A percentile compares a stretch with the other conserved stretches of the same genome.
phyloP scores from a whole-genome alignment of 2,113 vertebrate genomes.

The Synchiropus splendidus region DNA sequence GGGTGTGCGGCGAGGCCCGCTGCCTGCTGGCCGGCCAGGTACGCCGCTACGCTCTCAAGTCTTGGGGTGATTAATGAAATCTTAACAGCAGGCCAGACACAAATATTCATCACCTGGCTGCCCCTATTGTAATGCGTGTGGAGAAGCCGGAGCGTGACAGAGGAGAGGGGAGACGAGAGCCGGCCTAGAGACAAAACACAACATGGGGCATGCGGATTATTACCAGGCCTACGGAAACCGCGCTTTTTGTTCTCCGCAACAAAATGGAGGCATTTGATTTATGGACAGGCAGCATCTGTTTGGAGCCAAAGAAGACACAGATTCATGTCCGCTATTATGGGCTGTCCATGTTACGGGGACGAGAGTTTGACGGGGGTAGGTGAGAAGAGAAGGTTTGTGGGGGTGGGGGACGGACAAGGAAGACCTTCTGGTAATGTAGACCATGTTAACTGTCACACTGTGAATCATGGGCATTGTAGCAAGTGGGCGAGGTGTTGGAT shows the following conservation, averaged over 20 bases:
- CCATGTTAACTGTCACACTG: conserved; percentile 37
- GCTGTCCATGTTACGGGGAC: conserved; percentile 59
- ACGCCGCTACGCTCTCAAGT: conserved; percentile 52
- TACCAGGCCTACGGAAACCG: conserved; percentile 57
- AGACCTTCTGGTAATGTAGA: conserved; percentile 54
- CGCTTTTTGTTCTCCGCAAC: conserved; percentile 62
- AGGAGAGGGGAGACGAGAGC: conserved; percentile 59
- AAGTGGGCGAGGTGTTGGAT: conserved; percentile 50
- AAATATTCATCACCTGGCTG: conserved; percentile 70
- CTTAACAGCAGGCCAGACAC: conserved; percentile 66
- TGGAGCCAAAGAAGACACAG: conserved; percentile 60
- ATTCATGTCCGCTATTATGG: conserved; percentile 69
- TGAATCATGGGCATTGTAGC: conserved; percentile 43
- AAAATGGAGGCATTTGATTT: conserved; percentile 68
- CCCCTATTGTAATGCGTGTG: conserved; percentile 64
- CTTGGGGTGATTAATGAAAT: conserved; percentile 64
- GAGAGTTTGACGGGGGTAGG: conserved; percentile 41
- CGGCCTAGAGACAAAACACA: conserved; percentile 63
- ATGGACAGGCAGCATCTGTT: conserved; percentile 68
- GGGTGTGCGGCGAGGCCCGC: conserved; percentile 49
- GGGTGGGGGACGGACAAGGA: conserved; percentile 33
- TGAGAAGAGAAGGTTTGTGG: not conserved
- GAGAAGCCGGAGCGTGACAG: conserved; percentile 61
- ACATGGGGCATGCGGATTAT: conserved; percentile 61
- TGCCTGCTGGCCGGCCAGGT: conserved; percentile 62